Base-by-base conservation (phyloP, 1,140 invertebrate species). In the Microplitis mediator region DNA sequence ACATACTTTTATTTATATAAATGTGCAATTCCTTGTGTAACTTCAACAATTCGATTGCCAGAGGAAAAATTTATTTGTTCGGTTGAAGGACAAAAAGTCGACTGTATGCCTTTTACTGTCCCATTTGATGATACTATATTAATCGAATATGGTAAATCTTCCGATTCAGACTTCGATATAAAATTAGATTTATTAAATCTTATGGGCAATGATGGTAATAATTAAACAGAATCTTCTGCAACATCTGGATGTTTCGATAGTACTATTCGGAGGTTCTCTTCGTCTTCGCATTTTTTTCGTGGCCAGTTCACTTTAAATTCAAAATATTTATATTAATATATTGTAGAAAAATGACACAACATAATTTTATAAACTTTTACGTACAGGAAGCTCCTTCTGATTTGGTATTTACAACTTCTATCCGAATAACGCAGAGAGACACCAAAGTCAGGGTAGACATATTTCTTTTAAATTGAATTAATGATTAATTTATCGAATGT, bases 1-100 rank as follows among this genome's bases (percentile, higher is more conserved):
- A 51, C 89, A 85, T 87, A 95, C 94, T 97, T 96, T 87, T 98
- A 96, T 86, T 98, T 98, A 83, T 97, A 98, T 1, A 99, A 88
- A 90, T 99, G 97, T 31, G 99, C 88, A 61, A 99, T 94, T 60
- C 98, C 98, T 85, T 97, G 97, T 0, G 96, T 98, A 36, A 97
- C 92, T 89, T 99, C 98, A 5, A 98, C 96, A 81, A 95, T 93
- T 8, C 97, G 97, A 90, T 99, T 99, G 2, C 98, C 98, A 81
- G 93, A 98, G 74, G 95, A 94, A 87, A 98, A 99, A 66, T 89
- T 91, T n/a, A 95, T 93, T 77, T 93, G 91, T 69, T 90, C 88
- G 45, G 76, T 69, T 82, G 80, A 75, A 72, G 89, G 76, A 84
- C 86, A 76, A 73, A 78, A 73, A 8, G 77, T 77, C 64, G 78